Base-by-base conservation (phyloP, 2,113 vertebrate genomes). In the Ancistrus triradiatus region DNA sequence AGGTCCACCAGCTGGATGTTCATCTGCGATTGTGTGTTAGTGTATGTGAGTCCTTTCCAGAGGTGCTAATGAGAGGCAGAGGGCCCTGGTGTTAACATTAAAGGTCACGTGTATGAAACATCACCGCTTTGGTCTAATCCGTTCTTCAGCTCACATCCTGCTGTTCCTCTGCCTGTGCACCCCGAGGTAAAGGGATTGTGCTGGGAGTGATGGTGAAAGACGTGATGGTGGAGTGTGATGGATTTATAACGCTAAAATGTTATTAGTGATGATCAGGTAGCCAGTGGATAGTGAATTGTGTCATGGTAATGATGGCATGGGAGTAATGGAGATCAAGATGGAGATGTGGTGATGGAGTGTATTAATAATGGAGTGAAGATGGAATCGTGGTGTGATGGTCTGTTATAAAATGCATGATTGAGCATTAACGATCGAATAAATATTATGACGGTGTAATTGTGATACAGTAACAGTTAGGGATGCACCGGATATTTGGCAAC, bases 1-100 rank as follows among this genome's bases (percentile, higher is more conserved):
- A 62, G 37, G 58, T 58, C 27, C 58, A 51, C 46, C 46, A 51
- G 70, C 63, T 67, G 63, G 27, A 21, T 19, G 33, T 40, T 61
- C 22, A 44, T 63, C 37, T 59, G 31, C 15, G 19, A 42, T n/a
- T 3, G 7, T 31, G 27, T 31, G 27, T 31, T n/a, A 7, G 42
- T 28, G 43, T 10, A 31, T 42, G 18, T 13, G 53, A 21, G 35
- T 40, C 21, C 24, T 58, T 59, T 61, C 57, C 56, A 60, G 69
- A 66, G 44, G 52, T 9, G 44, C 10, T 57, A 58, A 57, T 38
- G 6, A 58, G 42, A 57, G 22, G 22, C 22, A 0, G 19, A 51
- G 47, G 46, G 15, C 13, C 35, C 51, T 19, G n/a, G 38, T 55
- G 49, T 52, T 59, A 58, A 17, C n/a, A n/a, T n/a, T n/a, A n/a